Conservation (phyloP, 2,797 vertebrate genomes). For the Parauchenoglanis ngamensis region DNA sequence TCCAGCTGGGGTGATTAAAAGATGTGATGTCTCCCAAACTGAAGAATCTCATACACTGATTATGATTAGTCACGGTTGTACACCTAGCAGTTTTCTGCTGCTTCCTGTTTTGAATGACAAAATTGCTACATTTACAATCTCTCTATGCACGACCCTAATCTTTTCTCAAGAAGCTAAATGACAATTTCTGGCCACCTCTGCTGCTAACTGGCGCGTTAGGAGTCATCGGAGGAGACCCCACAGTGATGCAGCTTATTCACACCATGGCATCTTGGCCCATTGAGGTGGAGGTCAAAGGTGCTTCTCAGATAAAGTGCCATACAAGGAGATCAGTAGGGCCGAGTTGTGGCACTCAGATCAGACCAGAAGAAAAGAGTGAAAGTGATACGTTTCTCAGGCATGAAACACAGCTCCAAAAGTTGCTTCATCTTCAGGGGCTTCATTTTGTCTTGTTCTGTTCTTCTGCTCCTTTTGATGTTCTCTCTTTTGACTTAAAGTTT, state of each 20-base stretch:
- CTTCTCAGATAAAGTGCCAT: constrained; percentile 93
- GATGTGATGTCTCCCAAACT: background rate
- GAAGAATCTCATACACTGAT: background rate
- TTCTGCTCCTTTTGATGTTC: constrained; percentile 63
- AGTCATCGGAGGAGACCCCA: constrained; percentile 77
- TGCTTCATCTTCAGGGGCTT: constrained; percentile 67
- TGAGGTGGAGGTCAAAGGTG: constrained; percentile 93
- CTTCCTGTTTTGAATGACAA: background rate
- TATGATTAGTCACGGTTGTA: background rate
- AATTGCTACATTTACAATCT: constrained; percentile 21
- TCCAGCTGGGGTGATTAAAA: background rate
- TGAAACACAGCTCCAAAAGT: constrained; percentile 69
- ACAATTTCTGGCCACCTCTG: constrained; percentile 87
- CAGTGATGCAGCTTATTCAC: constrained; percentile 90
- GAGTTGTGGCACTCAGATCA: constrained; percentile 79
- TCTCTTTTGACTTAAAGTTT: constrained; percentile 69
- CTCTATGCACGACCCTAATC: constrained; percentile 80
- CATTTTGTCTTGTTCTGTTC: constrained; percentile 48
- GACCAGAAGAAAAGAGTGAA: constrained; percentile 62
- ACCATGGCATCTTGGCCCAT: constrained; percentile 85
- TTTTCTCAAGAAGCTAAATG: constrained; percentile 91
- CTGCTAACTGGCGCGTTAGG: constrained; percentile 88
- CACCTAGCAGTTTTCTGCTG: constrained; percentile 1
- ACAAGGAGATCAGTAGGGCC: constrained; percentile 93
- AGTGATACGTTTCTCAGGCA: constrained; percentile 79